phyloP scores from a whole-genome alignment of 2,888 invertebrate genomes.

The Crocallis elinguaria region DNA sequence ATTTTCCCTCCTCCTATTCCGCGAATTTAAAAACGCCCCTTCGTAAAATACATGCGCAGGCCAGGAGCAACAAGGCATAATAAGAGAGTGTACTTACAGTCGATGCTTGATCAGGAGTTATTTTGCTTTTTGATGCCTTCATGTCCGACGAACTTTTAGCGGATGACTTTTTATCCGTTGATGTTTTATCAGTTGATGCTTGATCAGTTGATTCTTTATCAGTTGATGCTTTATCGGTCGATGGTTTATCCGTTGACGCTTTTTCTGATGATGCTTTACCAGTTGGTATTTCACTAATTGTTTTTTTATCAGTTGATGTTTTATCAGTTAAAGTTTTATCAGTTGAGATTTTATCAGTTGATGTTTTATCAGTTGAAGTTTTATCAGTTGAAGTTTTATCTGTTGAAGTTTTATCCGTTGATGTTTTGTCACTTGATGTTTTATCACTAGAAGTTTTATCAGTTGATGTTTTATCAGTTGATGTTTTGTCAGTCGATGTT shows the following conservation, averaged over 20 bases:
- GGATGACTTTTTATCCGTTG: too few species aligned
- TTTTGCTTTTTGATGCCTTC: neutral
- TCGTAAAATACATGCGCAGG: too few species aligned
- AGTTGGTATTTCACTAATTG: too few species aligned
- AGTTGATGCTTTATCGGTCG: conserved; percentile 16
- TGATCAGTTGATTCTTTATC: conserved; percentile 24
- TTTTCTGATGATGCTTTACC: too few species aligned
- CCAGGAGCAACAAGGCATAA: conserved; percentile 18
- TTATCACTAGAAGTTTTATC: neutral
- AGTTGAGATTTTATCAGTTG: conserved; percentile 28
- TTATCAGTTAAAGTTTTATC: conserved; percentile 24
- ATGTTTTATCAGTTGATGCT: too few species aligned
- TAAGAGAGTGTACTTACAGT: too few species aligned
- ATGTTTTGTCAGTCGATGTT: too few species aligned
- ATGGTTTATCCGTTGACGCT: too few species aligned
- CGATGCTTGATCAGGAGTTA: too few species aligned
- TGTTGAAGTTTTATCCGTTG: conserved; percentile 9
- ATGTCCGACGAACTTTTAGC: conserved; percentile 5
- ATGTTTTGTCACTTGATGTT: neutral
- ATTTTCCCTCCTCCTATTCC: too few species aligned
- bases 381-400: conserved; percentile 32
- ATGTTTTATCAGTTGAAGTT: conserved; percentile 29
- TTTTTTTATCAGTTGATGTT: too few species aligned
- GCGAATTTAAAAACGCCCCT: too few species aligned
- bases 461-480: neutral